Evolutionary conservation across 30 jellyfish, hydroid and myxozoan species (phyloP).

Genomic region (Clytia hemisphaerica): DNA sequence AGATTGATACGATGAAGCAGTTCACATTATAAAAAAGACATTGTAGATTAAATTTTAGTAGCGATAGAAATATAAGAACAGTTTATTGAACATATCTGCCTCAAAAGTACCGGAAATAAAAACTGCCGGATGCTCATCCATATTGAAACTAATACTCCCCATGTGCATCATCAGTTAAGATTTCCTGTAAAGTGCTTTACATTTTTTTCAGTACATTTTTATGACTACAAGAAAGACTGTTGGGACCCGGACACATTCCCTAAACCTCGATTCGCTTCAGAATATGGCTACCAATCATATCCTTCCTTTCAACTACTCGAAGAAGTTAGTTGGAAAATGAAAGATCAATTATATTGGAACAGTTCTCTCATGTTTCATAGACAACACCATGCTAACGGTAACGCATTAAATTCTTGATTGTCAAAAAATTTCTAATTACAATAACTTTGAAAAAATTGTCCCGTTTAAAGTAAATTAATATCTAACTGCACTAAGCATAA

Average conservation of each 20-base stretch:
- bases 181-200: background rate
- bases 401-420: background rate
- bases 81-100: too few relatives aligned
- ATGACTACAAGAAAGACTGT: constrained; percentile 58
- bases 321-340: constrained; percentile 21
- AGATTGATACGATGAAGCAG: too few relatives aligned
- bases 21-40: too few relatives aligned
- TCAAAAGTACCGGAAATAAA: too few relatives aligned
- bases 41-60: too few relatives aligned
- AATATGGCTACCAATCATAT: constrained; percentile 83
- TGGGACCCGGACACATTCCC: constrained; percentile 59
- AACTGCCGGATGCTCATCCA: too few relatives aligned
- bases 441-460: too few relatives aligned
- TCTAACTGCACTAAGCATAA: too few relatives aligned
- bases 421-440: too few relatives aligned
- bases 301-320: constrained; percentile 53
- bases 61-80: too few relatives aligned
- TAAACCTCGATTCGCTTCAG: constrained; percentile 84
- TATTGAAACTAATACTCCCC: too few relatives aligned
- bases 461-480: too few relatives aligned
- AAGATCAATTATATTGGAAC: constrained; percentile 53
- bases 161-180: background rate
- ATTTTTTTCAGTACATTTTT: constrained; percentile 47
- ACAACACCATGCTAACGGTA: constrained; percentile 82
- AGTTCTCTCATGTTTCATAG: constrained; percentile 67